A percentile compares a stretch with the other conserved stretches of the same genome.
These are phyloP conservation scores for Sarotherodon lohbergeri DNA, from an alignment of 2,113 vertebrate genomes.

Conservation along the genomic window DNA sequence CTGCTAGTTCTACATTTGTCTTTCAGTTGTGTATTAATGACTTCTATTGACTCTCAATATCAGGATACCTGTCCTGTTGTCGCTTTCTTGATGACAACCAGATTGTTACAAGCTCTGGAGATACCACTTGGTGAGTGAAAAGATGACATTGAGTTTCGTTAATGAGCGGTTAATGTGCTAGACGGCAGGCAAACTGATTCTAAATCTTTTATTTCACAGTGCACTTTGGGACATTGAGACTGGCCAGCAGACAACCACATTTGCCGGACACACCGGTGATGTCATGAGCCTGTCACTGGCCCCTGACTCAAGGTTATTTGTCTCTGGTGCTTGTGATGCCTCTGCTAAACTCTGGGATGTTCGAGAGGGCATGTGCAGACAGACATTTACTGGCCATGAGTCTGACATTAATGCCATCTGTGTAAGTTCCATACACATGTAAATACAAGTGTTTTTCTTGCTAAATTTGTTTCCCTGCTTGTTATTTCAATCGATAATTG, in stretches of 20 bases:
- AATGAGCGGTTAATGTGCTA: neutral
- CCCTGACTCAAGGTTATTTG: constrained; percentile 92
- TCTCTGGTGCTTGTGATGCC: constrained; percentile 97
- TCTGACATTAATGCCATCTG: constrained; percentile 99
- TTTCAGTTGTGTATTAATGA: neutral
- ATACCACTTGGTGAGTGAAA: constrained; percentile 93
- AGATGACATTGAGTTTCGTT: neutral
- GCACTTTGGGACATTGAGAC: constrained; percentile 99
- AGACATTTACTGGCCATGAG: constrained; percentile 98
- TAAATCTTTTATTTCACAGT: constrained; percentile 56
- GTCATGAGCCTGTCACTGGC: constrained; percentile 98
- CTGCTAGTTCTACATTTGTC: neutral
- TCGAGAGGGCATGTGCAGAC: constrained; percentile 98
- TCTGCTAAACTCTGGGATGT: constrained; percentile 99
- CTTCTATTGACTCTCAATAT: neutral
- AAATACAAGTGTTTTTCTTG: neutral
- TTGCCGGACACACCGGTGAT: constrained; percentile 96
- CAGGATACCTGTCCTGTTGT: constrained; percentile 98
- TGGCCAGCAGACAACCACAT: constrained; percentile 98
- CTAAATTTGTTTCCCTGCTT: neutral
- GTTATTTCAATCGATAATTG: neutral
- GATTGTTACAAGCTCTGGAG: constrained; percentile 98
- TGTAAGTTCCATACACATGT: constrained; percentile 69
- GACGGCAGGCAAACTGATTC: neutral
- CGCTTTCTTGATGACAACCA: constrained; percentile 99